Base-by-base conservation (phyloP, 2,888 invertebrate genomes). In the Bellardia pandia region DNA sequence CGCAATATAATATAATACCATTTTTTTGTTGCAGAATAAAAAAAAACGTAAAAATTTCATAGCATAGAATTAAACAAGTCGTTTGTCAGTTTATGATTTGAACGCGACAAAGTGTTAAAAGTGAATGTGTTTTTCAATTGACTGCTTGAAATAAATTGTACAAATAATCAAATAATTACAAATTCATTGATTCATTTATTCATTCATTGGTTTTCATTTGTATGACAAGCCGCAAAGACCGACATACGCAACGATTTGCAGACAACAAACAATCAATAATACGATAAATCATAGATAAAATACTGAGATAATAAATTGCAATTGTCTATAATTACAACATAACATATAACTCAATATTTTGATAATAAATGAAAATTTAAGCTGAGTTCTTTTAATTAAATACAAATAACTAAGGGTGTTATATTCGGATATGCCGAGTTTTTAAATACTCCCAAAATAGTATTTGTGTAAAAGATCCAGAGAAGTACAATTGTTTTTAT, bases 41-140 rank as follows among this genome's bases (percentile, higher is more conserved):
- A 30, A 23, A 66, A 53, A 76, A 82, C 53, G 7, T 37, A 2
- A 33, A 45, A 51, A 42, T 76, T 76, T 68, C 81, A 62, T 72
- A 51, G 60, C 77, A 40, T 56, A 74, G 40, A 66, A 79, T 68
- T 60, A 77, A 58, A 14, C 64, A 53, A 72, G 45, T 77, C 76
- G 83, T 84, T 84, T 85, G 85, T 85, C 74, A 78, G n/a, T 72
- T 16, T 76, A 77, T 72, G 71, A 77, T 71, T 56, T 53, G 14
- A 80, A 76, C 16, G 56, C 62, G 85, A 75, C 80, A 86, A 81
- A 86, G 85, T 81, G 85, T 86, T 81, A 86, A 68, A 82, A 85
- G 76, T 85, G 80, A 85, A 85, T 85, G 80, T 56, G 23, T 83
- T 66, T 40, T 23, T 14, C n/a, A 30, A n/a, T 33, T 51, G 16